A percentile compares a stretch with the other conserved stretches of the same genome.
phyloP scores from a whole-genome alignment of 37 sponge, comb jelly and placozoan species.

The Geodia barretti region DNA sequence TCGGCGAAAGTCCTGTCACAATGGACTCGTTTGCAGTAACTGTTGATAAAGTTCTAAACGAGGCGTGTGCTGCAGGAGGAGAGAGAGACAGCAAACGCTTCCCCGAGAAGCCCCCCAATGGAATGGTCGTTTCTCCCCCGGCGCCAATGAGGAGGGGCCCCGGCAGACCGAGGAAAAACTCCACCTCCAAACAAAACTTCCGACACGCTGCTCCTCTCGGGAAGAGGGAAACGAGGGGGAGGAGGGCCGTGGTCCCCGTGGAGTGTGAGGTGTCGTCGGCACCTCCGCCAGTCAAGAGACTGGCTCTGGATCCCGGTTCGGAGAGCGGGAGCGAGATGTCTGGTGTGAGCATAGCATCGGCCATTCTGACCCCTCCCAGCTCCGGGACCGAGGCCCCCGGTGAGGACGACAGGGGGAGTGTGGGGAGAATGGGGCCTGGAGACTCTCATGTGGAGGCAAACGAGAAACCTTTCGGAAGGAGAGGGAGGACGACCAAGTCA shows the following conservation, averaged over 20 bases:
- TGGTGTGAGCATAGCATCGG: not conserved
- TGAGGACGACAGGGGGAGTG: not conserved
- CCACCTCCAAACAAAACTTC: not conserved
- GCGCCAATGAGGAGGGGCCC: no score
- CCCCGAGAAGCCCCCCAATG: not conserved
- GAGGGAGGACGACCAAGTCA: not conserved
- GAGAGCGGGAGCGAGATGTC: conserved; percentile 39
- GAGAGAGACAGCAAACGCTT: no score
- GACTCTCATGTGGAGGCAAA: not conserved
- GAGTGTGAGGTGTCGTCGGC: not conserved
- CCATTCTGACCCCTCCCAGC: conserved; percentile 37
- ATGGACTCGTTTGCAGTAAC: not conserved
- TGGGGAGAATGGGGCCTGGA: not conserved
- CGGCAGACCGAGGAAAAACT: not conserved
- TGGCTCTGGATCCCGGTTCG: not conserved
- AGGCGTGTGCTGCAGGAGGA: not conserved
- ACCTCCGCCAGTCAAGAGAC: not conserved
- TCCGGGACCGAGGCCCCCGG: conserved; percentile 18
- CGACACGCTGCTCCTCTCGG: not conserved
- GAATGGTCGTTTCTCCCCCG: not conserved
- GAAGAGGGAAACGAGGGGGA: not conserved
- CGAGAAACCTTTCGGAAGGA: not conserved
- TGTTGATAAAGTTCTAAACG: not conserved
- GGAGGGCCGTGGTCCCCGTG: no score
- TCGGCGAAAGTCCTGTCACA: not conserved